Base-by-base conservation (phyloP, 37 sponge, comb jelly and placozoan genomes). In the Agelas oroides region DNA sequence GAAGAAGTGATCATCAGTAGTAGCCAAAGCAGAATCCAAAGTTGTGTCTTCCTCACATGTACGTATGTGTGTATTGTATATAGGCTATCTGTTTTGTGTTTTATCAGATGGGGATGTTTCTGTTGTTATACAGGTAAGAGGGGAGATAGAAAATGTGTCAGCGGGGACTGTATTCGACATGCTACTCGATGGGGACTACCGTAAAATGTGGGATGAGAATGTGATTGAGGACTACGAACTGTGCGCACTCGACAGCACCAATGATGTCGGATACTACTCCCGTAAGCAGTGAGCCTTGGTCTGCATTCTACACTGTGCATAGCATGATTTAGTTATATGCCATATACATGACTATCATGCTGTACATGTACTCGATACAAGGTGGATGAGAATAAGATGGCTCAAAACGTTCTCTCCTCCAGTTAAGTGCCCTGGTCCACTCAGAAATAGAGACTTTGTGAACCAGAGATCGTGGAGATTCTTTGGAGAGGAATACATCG, bases 371-470 rank as follows among this genome's bases (percentile, higher is more conserved):
- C n/a, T n/a, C n/a, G n/a, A n/a, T n/a, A n/a, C n/a, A n/a, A n/a
- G n/a, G n/a, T n/a, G n/a, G n/a, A n/a, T n/a, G n/a, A n/a, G n/a
- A n/a, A n/a, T n/a, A n/a, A n/a, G n/a, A n/a, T n/a, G n/a, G n/a
- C n/a, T n/a, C n/a, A n/a, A n/a, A n/a, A n/a, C n/a, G n/a, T 39
- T 62, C 23, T 73, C 28, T 68, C 21, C 31, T 35, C 12, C 60
- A 90, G 90, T 90, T 76, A 84, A 82, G 70, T 89, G 90, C 40
- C 94, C 94, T 32, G 34, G 60, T 24, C 90, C 90, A 31, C 58
- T 94, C 61, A 86, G 77, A 60, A 94, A 94, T 77, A 77, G 94
- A 73, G 94, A 94, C 55, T 94, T 87, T 73, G 94, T 94, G 53
- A 87, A 89, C 81, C 87, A 89, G 60, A 69, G 94, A 59, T 86